A percentile compares a stretch with the other conserved stretches of the same genome.
phyloP scores from a whole-genome alignment of 2,113 vertebrate species.

The Uria lomvia region DNA sequence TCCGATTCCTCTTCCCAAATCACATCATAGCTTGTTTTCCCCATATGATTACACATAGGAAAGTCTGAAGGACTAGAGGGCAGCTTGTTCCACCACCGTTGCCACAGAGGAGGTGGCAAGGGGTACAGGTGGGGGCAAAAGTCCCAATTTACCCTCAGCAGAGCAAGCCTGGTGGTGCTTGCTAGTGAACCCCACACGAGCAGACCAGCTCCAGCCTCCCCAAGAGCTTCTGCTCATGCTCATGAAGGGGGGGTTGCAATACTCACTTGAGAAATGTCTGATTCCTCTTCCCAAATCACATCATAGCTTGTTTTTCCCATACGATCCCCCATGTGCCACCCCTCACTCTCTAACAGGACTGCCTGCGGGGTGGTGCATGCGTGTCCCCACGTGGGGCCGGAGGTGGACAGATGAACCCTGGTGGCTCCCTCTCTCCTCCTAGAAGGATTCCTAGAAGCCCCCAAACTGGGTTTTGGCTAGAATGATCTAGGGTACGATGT shows the following conservation, averaged over 20 bases:
- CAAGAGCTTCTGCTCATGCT: not conserved
- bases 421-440: not conserved
- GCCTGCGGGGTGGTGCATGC: fast-evolving
- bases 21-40: not conserved
- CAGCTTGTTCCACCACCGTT: too few species aligned
- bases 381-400: fast-evolving
- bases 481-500: not conserved
- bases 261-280: not conserved
- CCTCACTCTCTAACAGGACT: not conserved
- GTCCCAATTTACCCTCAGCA: not conserved
- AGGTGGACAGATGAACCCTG: not conserved
- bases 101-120: not conserved
- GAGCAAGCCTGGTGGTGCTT: too few species aligned
- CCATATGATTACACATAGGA: too few species aligned
- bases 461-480: not conserved
- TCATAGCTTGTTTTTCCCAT: not conserved
- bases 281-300: not conserved
- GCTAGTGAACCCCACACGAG: not conserved
- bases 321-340: fast-evolving
- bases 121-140: not conserved
- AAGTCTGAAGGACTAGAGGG: too few species aligned
- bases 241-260: not conserved
- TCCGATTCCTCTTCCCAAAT: not conserved
- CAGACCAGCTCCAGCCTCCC: not conserved
- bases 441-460: not conserved